Conservation (phyloP, 2,888 invertebrate species). For the Xylocampa areola region DNA sequence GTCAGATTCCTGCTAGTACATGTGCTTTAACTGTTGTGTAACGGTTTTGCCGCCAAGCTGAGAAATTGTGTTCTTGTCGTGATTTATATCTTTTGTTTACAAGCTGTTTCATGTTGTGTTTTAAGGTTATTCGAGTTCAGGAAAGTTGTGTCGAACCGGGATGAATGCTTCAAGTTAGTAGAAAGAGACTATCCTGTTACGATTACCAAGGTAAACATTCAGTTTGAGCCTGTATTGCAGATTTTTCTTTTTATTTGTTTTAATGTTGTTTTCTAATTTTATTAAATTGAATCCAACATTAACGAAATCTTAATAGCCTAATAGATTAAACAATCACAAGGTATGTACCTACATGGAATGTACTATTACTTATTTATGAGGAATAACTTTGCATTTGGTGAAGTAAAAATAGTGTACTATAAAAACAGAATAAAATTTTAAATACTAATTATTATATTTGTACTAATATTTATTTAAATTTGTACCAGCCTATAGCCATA, state of each 20-base stretch:
- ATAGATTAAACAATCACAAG: too few species aligned
- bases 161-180: constrained; percentile 94
- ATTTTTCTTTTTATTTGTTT: constrained; percentile 2
- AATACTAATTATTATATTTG: too few species aligned
- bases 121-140: constrained; percentile 97
- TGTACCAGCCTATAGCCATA: too few species aligned
- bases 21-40: constrained; percentile 58
- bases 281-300: too few species aligned
- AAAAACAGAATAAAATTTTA: too few species aligned
- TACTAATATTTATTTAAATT: too few species aligned
- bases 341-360: too few species aligned
- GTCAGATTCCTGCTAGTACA: constrained; percentile 79
- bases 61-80: constrained; percentile 3
- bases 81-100: constrained; percentile 33
- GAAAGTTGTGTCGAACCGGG: constrained; percentile 95
- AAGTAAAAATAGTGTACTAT: too few species aligned
- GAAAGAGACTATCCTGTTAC: constrained; percentile 95
- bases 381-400: too few species aligned
- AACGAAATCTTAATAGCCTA: too few species aligned
- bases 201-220: constrained; percentile 93
- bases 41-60: constrained; percentile 36
- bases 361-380: too few species aligned
- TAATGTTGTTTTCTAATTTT: not conserved
- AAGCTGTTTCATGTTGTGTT: constrained; percentile 47
- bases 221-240: constrained; percentile 4